Base-by-base conservation (phyloP, 2,113 vertebrate genomes). In the Gasterosteus aculeatus region DNA sequence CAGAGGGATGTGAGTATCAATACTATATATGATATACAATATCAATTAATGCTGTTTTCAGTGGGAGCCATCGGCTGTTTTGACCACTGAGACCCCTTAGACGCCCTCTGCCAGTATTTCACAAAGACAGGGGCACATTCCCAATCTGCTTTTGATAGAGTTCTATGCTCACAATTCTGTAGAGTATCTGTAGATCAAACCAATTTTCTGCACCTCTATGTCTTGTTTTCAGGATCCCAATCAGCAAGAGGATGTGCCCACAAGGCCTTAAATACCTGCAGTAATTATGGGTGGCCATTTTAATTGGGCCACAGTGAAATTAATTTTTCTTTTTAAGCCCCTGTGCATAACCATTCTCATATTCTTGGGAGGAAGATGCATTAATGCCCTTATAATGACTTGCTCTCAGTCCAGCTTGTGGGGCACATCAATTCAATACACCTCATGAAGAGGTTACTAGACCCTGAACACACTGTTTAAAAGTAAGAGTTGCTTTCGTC, bases 261-360 rank as follows among this genome's bases (percentile, higher is more conserved):
- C 18, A 42, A 44, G 77, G 78, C 78, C 46, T 69, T 49, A 71
- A 80, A 82, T 65, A 82, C 72, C 80, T 80, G 31, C 12, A 33
- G 46, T 82, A 77, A 74, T 78, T 77, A 80, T 75, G n/a, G 84
- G 84, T 76, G 88, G 66, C 69, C 75, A 35, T 88, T 89, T 87
- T 92, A 92, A 92, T 89, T 92, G 89, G 89, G 76, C 82, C 82
- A 74, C 59, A 73, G 81, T 78, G 72, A 81, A 65, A 58, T 63
- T 72, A 83, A 22, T 62, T 75, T 82, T 31, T 69, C 39, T 67
- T 12, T 78, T 78, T 41, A 75, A 39, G 51, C 9, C 66, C 29
- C 41, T 61, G 61, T 58, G 69, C 58, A 72, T 42, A 70, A 29
- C 16, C 35, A 18, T 26, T 15, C 38, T 18, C 26, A 66, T 59